A percentile compares a stretch with the other conserved stretches of the same genome.
These are phyloP conservation scores for Brachionus calyciflorus DNA, from an alignment of 1,140 invertebrate species.

Conservation along the genomic window DNA sequence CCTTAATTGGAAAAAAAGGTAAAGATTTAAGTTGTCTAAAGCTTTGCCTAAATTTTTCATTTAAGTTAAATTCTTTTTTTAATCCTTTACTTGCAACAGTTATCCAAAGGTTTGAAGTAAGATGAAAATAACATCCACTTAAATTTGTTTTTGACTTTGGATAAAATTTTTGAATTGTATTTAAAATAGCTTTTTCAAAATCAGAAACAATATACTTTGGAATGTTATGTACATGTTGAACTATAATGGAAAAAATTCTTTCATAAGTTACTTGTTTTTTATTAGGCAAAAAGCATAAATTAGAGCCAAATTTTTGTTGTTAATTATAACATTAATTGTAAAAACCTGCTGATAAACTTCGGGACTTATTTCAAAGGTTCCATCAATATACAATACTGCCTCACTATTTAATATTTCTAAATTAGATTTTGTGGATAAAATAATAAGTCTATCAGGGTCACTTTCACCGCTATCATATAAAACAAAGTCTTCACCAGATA, in stretches of 20 bases:
- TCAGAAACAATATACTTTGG: not conserved
- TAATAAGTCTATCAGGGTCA: too few relatives aligned
- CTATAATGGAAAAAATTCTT: not conserved
- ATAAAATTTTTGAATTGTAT: not conserved
- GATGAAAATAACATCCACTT: not conserved
- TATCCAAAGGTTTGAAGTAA: not conserved
- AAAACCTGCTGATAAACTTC: not conserved
- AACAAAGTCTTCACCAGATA: not conserved
- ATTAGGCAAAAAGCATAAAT: slow-evolving; percentile 1
- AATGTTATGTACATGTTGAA: not conserved
- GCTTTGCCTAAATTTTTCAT: too few relatives aligned
- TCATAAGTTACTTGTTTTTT: not conserved
- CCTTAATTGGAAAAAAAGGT: too few relatives aligned
- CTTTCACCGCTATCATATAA: slow-evolving; percentile 1
- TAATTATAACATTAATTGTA: slow-evolving; percentile 2
- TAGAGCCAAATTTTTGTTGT: slow-evolving; percentile 16
- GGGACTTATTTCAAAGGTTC: not conserved
- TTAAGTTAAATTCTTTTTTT: too few relatives aligned
- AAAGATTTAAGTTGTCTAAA: too few relatives aligned
- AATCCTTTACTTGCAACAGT: too few relatives aligned
- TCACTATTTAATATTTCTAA: not conserved
- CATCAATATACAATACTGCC: not conserved
- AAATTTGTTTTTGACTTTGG: slow-evolving; percentile 4
- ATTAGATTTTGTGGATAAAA: not conserved
- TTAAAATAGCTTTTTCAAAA: slow-evolving; percentile 2